Evolutionary conservation across 1,140 invertebrate genomes (phyloP).

Genomic region (Papilio machaon): DNA sequence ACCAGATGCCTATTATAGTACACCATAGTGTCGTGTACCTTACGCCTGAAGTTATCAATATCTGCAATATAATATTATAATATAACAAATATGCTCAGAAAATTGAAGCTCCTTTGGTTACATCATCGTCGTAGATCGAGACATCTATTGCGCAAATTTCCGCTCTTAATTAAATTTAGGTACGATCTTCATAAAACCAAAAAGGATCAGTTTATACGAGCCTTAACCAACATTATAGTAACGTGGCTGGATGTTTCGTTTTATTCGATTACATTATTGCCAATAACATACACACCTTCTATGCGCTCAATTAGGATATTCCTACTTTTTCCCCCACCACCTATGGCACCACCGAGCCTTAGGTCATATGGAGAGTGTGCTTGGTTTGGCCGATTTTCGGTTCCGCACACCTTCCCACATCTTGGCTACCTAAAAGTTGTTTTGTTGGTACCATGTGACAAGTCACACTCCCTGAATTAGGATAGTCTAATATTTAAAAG

Average conservation of each 20-base stretch:
- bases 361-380: no score
- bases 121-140: neutral
- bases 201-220: neutral
- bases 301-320: no score
- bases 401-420: no score
- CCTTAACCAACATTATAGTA: neutral
- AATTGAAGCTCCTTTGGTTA: neutral
- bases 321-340: no score
- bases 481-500: no score
- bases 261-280: neutral
- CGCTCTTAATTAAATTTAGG: neutral
- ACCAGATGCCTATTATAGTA: no score
- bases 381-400: no score
- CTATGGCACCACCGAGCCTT: no score
- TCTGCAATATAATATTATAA: neutral
- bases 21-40: neutral
- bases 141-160: neutral
- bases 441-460: no score
- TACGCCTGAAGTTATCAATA: neutral
- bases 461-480: no score
- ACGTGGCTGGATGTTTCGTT: neutral
- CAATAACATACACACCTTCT: no score
- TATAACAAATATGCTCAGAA: neutral
- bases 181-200: neutral
- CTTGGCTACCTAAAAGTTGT: no score